Base-by-base conservation (phyloP, 2,888 invertebrate genomes). In the Drosophila picticornis region DNA sequence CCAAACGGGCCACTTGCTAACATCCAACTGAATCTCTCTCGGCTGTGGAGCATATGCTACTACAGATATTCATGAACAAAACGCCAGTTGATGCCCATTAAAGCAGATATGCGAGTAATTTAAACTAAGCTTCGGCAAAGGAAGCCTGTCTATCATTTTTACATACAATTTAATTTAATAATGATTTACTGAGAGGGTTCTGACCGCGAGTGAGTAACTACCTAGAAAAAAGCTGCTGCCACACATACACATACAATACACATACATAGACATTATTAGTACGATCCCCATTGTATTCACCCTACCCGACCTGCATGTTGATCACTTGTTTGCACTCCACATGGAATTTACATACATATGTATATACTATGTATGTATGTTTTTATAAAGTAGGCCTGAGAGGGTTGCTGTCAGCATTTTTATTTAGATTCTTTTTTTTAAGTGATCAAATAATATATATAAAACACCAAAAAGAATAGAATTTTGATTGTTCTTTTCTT, bases 121-220 rank as follows among this genome's bases (percentile, higher is more conserved):
- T 72, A 81, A 74, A 34, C 75, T 31, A 57, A 67, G 72, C 83
- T 71, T 70, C 64, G 64, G 60, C 61, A 34, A 75, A 75, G 66
- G 63, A 69, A 60, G 60, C 55, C 77, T 61, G 77, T 51, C 65
- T 70, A 81, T 75, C 72, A 69, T 65, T 88, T 88, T 71, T 75
- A 79, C 78, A 90, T 86, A 74, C 77, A 81, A 80, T 88, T 86
- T 81, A 90, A 90, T 90, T 90, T 90, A 83, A 88, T 88, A 84
- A 88, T 84, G 87, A 88, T 84, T 88, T 83, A 81, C 71, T 52
- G 74, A 77, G 90, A 77, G 86, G 90, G 85, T 74, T 83, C 63
- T 57, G 61, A 27, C 32, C 48, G 52, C 56, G 27, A 43, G 40
- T 51, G 56, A 79, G 40, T 46, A 56, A 29, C 61, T 68, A 61